Evolutionary conservation across 2,797 vertebrate genomes (phyloP).

Genomic region (Onychomys arenicola): DNA sequence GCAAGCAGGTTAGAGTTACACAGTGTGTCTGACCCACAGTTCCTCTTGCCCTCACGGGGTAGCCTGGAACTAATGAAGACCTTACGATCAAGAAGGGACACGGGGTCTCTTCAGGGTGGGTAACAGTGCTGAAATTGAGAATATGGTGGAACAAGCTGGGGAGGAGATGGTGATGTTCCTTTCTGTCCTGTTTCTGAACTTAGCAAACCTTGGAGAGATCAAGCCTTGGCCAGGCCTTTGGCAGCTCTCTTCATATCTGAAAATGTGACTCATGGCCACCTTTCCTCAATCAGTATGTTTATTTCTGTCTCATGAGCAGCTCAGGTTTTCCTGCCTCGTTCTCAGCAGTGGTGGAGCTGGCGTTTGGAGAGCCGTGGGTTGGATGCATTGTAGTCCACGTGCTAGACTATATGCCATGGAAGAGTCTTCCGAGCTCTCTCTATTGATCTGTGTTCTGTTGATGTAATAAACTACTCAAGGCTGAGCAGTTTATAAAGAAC

Average conservation of each 20-base stretch:
- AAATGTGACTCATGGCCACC: not conserved
- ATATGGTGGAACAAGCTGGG: not conserved
- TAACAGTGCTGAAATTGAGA: not conserved
- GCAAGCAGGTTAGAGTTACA: not conserved
- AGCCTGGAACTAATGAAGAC: not conserved
- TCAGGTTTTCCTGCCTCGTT: not conserved
- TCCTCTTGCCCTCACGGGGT: not conserved
- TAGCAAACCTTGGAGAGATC: not conserved
- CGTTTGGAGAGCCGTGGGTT: not conserved
- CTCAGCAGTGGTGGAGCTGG: not conserved
- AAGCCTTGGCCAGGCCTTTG: not conserved
- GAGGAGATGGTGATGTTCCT: not conserved
- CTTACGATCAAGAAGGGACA: not conserved
- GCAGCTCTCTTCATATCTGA: not conserved
- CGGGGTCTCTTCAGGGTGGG: not conserved
- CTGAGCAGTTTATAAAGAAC: not conserved
- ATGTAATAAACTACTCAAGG: not conserved
- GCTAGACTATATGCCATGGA: accelerated
- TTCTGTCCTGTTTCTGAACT: not conserved
- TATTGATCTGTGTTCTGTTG: not conserved
- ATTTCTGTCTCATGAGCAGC: no score
- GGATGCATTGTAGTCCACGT: not conserved
- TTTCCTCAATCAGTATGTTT: accelerated
- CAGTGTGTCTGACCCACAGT: not conserved
- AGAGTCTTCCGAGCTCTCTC: not conserved